phyloP scores from a whole-genome alignment of 2,888 invertebrate species.

The Platycheirus rosarum region DNA sequence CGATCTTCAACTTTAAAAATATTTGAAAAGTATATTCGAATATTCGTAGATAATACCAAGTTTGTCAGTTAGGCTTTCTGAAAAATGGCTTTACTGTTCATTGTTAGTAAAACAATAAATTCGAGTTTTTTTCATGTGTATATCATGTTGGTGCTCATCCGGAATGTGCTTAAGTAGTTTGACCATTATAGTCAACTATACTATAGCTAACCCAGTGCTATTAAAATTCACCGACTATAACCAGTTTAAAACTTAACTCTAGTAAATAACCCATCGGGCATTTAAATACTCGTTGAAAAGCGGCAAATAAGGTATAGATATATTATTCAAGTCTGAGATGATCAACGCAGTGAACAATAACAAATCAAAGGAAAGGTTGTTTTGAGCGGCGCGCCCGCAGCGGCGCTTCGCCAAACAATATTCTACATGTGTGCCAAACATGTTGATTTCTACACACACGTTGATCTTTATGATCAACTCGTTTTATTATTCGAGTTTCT shows the following conservation, averaged over 20 bases:
- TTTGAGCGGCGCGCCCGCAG: no score
- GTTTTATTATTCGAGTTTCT: no score
- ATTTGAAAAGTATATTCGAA: no score
- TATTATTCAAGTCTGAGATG: not conserved
- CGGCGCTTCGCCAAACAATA: slow-evolving; percentile 4
- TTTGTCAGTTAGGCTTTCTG: no score
- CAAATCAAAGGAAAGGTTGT: not conserved
- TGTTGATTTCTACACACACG: slow-evolving; percentile 36
- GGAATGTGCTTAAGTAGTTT: not conserved
- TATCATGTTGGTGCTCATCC: no score
- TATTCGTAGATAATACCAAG: no score
- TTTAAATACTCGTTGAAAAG: not conserved
- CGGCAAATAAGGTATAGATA: not conserved
- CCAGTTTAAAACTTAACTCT: not conserved
- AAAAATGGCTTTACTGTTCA: no score
- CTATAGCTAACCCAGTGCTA: no score
- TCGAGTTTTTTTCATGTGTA: no score
- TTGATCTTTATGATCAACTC: slow-evolving; percentile 1
- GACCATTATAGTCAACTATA: no score
- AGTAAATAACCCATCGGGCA: not conserved
- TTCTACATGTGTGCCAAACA: slow-evolving; percentile 35
- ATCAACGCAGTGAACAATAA: not conserved
- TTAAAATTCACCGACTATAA: not conserved
- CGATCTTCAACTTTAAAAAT: no score
- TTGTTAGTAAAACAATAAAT: no score